phyloP scores from a whole-genome alignment of 2,888 invertebrate genomes.

The Gandaritis pyraliata region DNA sequence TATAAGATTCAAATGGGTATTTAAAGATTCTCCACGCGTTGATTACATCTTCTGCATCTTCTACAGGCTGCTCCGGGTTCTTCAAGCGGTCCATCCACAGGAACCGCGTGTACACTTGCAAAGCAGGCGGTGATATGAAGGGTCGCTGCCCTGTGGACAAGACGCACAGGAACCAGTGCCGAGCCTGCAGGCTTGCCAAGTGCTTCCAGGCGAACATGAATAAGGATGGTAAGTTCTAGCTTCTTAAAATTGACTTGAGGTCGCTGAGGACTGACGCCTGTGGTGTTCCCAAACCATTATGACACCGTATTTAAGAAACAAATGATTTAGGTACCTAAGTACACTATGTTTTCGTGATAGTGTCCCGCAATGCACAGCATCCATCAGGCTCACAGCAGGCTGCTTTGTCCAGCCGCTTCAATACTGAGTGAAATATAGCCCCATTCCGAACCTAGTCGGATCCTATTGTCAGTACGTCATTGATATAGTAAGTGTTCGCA shows the following conservation, averaged over 20 bases:
- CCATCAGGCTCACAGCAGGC: conserved; percentile 74
- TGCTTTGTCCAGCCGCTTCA: conserved; percentile 65
- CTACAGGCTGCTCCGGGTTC: conserved; percentile 95
- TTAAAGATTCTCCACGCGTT: background rate
- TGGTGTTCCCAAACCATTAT: background rate
- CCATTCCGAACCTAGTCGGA: conserved; percentile 61
- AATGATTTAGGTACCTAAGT: background rate
- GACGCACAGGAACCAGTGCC: conserved; percentile 98
- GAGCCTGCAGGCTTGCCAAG: conserved; percentile 97
- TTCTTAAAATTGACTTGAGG: too few relatives aligned
- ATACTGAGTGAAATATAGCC: conserved; percentile 71
- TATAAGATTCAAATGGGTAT: too few relatives aligned
- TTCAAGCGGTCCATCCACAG: conserved; percentile 98
- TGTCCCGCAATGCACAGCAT: conserved; percentile 43
- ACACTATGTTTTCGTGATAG: conserved; percentile 9
- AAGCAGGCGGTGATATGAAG: conserved; percentile 96
- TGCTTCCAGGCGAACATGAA: conserved; percentile 99
- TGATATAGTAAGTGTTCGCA: conserved; percentile 16
- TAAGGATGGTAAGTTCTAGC: conserved; percentile 93
- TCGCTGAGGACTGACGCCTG: background rate
- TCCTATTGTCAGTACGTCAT: conserved; percentile 72
- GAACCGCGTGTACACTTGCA: conserved; percentile 98
- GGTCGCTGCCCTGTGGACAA: conserved; percentile 98
- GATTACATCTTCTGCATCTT: background rate
- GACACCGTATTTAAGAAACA: too few relatives aligned